Percentiles rank a stretch among this genome's conserved stretches.
Conservation (phyloP, 1,140 invertebrate species). For the Drosophila nebulosa region DNA sequence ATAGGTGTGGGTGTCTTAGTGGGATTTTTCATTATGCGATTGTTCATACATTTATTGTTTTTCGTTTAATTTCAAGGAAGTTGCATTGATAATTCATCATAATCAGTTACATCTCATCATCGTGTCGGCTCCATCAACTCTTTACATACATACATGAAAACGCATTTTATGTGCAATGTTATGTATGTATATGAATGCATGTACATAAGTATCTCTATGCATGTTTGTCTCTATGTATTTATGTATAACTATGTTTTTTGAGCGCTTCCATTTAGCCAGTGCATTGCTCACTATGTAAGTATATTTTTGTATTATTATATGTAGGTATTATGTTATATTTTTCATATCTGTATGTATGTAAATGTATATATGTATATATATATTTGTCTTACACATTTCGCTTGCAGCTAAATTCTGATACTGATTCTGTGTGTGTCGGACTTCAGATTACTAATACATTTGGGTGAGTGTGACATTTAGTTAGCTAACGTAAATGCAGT, state of each 20-base stretch:
- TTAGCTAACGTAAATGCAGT: constrained; percentile 7
- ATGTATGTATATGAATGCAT: constrained; percentile 7
- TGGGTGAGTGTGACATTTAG: constrained; percentile 8
- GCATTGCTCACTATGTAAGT: constrained; percentile 49
- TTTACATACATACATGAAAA: constrained; percentile 21
- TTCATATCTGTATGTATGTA: constrained; percentile 16
- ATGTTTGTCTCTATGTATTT: constrained; percentile 7
- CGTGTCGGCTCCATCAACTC: constrained; percentile 31
- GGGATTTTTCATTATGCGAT: constrained; percentile 49
- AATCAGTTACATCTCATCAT: constrained; percentile 34
- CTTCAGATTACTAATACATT: not conserved
- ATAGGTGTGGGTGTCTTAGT: constrained; percentile 31
- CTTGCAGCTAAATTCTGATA: constrained; percentile 71
- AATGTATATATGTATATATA: constrained; percentile 18
- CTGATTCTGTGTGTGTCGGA: constrained; percentile 44
- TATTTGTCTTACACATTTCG: constrained; percentile 38
- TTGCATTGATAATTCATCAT: constrained; percentile 25
- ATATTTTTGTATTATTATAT: constrained; percentile 15
- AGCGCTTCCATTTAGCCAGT: constrained; percentile 57
- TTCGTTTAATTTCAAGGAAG: constrained; percentile 49
- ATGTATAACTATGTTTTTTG: constrained; percentile 53
- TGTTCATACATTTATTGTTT: constrained; percentile 66
- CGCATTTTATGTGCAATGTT: not conserved
- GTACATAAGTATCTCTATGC: constrained; percentile 25
- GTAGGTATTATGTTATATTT: constrained; percentile 8